phyloP scores from a whole-genome alignment of 2,888 invertebrate genomes.

The Parapristionchus giblindavisi region DNA sequence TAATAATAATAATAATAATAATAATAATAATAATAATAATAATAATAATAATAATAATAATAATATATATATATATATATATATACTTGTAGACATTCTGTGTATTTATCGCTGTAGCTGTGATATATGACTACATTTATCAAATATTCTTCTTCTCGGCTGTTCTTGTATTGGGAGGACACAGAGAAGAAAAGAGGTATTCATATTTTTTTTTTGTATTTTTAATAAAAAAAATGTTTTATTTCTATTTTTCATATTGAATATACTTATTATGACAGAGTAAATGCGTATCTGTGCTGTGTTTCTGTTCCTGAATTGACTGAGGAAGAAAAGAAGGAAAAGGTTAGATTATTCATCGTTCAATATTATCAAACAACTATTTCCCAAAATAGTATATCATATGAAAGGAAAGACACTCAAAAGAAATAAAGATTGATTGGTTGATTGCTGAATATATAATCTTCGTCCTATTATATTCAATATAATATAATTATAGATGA shows the following conservation, averaged over 20 bases:
- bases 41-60: too few relatives aligned
- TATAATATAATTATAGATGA: constrained; percentile 3
- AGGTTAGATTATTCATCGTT: not conserved
- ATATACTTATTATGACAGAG: not conserved
- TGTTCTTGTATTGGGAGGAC: constrained; percentile 63
- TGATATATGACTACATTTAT: constrained; percentile 67
- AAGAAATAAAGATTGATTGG: too few relatives aligned
- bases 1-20: too few relatives aligned
- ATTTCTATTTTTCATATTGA: too few relatives aligned
- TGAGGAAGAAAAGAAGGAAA: constrained; percentile 25
- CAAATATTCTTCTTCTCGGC: constrained; percentile 69
- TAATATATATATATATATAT: too few relatives aligned
- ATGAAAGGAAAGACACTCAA: too few relatives aligned
- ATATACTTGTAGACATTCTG: constrained; percentile 58
- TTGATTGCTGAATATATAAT: too few relatives aligned
- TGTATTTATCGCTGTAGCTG: constrained; percentile 66
- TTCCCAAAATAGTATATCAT: too few relatives aligned
- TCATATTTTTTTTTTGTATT: too few relatives aligned
- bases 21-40: too few relatives aligned
- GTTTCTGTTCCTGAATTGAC: constrained; percentile 48
- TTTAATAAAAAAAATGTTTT: not conserved
- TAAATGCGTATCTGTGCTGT: constrained; percentile 65
- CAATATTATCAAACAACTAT: not conserved
- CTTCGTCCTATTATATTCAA: too few relatives aligned
- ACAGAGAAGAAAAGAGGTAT: constrained; percentile 55